These are phyloP conservation scores for Digitonthophagus gazella DNA, from an alignment of 2,888 invertebrate genomes.

Conservation along the genomic window DNA sequence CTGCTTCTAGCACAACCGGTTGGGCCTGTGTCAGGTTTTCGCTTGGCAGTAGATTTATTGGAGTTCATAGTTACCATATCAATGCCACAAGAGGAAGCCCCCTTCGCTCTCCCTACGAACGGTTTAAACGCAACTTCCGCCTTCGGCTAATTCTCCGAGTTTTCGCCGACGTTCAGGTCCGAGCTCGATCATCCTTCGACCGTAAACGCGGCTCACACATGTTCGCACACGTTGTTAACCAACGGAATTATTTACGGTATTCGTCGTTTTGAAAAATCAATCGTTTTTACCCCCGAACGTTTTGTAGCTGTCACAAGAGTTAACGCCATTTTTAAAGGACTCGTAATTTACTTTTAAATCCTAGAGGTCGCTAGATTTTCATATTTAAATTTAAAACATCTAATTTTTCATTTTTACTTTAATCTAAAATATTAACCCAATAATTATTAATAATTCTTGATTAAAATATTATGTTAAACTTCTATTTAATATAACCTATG, in stretches of 20 bases:
- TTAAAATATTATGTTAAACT: too few relatives aligned
- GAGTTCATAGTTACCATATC: constrained; percentile 68
- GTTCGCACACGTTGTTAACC: constrained; percentile 7
- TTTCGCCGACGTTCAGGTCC: background rate
- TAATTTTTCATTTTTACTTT: too few relatives aligned
- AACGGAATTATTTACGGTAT: background rate
- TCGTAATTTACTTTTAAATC: background rate
- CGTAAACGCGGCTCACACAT: constrained; percentile 11
- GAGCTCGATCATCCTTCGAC: background rate
- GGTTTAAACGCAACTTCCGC: background rate
- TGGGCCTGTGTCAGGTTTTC: constrained; percentile 55
- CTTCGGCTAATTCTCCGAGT: background rate
- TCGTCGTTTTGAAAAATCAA: constrained; percentile 4
- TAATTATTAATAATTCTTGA: too few relatives aligned
- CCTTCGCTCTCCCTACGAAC: constrained; percentile 7
- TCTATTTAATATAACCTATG: too few relatives aligned
- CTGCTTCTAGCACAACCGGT: constrained; percentile 47
- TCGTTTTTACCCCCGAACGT: constrained; percentile 7
- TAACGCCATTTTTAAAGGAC: constrained; percentile 23
- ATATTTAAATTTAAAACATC: background rate
- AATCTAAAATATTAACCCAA: too few relatives aligned
- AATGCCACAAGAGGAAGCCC: constrained; percentile 32
- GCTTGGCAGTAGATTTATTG: constrained; percentile 61
- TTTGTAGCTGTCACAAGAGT: background rate
- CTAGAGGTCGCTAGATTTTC: background rate